Conservation (phyloP, 2,888 invertebrate genomes). For the Pseudococcus jackbeardsleyi region DNA sequence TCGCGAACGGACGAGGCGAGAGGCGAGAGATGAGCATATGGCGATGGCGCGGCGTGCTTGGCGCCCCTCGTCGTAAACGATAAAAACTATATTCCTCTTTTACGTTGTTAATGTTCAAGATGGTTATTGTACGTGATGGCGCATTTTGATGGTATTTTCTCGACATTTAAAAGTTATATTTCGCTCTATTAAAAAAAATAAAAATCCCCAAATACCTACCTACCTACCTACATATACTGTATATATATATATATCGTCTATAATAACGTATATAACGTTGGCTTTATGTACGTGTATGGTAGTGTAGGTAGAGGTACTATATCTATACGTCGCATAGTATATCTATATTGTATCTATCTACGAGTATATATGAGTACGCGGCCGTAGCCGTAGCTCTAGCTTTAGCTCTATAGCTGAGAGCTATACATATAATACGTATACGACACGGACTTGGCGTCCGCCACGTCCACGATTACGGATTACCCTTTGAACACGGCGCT, state of each 20-base stretch:
- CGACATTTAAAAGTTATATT: slow-evolving; percentile 52
- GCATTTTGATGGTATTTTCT: slow-evolving; percentile 40
- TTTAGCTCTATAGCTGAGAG: too few relatives aligned
- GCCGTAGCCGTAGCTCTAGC: too few relatives aligned
- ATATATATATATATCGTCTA: neutral
- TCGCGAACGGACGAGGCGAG: too few relatives aligned
- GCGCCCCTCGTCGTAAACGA: slow-evolving; percentile 44
- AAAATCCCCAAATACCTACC: slow-evolving; percentile 34
- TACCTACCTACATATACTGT: neutral
- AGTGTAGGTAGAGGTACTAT: too few relatives aligned
- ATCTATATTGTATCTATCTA: too few relatives aligned
- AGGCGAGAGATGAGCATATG: slow-evolving; percentile 4
- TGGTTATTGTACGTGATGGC: slow-evolving; percentile 52
- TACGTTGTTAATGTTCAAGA: slow-evolving; percentile 52
- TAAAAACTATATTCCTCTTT: slow-evolving; percentile 47
- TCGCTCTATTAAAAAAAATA: slow-evolving; percentile 48
- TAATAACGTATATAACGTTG: too few relatives aligned
- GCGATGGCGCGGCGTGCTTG: neutral
- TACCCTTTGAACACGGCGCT: neutral
- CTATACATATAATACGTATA: too few relatives aligned
- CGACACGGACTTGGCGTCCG: too few relatives aligned
- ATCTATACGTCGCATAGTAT: too few relatives aligned
- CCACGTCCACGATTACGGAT: too few relatives aligned
- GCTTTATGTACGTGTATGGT: too few relatives aligned
- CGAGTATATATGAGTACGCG: too few relatives aligned